Evolutionary conservation across 2,797 vertebrate genomes (phyloP).

Genomic region (Enteromius fasciolatus): DNA sequence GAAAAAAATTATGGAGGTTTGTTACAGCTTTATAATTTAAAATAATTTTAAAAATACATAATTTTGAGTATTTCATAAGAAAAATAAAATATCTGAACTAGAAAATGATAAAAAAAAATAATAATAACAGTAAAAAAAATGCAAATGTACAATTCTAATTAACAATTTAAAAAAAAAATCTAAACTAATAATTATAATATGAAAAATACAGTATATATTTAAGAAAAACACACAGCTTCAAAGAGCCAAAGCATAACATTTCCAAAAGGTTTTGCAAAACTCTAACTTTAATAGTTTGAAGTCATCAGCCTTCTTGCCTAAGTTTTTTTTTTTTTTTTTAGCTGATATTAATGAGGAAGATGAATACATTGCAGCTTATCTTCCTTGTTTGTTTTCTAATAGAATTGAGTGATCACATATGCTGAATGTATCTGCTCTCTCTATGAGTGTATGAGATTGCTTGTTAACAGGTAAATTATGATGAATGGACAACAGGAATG

Average conservation of each 20-base stretch:
- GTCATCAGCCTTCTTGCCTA: neutral
- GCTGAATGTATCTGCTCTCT: constrained; percentile 40
- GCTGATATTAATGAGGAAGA: constrained; percentile 30
- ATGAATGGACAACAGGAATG: constrained; percentile 67
- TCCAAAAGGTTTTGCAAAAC: neutral
- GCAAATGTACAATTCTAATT: neutral
- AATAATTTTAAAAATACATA: too few species aligned
- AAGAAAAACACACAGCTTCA: neutral
- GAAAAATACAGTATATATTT: neutral
- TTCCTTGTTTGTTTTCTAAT: constrained; percentile 35
- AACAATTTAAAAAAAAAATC: neutral
- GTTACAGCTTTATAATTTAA: too few species aligned
- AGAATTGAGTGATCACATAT: constrained; percentile 35
- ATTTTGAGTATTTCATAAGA: too few species aligned
- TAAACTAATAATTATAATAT: neutral
- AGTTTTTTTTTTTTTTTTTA: constrained; percentile 43
- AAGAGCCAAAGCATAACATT: neutral
- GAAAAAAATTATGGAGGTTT: neutral
- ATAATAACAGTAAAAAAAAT: neutral
- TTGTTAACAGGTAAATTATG: constrained; percentile 67
- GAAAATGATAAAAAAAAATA: too few species aligned
- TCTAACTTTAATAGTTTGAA: neutral
- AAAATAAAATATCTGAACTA: too few species aligned
- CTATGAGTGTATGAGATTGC: constrained; percentile 66
- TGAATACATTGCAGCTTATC: constrained; percentile 33